These are phyloP conservation scores for Scaptodrosophila lebanonensis DNA, from an alignment of 1,140 invertebrate genomes.

Conservation along the genomic window DNA sequence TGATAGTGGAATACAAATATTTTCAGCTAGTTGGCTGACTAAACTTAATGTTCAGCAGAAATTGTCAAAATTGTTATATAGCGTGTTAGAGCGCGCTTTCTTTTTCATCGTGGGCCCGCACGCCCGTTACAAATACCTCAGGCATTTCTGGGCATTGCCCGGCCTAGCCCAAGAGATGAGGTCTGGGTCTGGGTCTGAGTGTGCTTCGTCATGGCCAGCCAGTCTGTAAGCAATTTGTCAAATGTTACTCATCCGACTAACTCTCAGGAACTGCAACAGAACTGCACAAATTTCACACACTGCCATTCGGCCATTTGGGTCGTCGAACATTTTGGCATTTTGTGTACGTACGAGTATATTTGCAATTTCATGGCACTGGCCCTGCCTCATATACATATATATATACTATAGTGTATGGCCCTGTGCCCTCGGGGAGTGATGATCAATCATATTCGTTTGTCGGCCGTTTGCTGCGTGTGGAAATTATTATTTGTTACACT, in stretches of 20 bases:
- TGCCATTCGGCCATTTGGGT: too few species aligned
- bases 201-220: slow-evolving; percentile 54
- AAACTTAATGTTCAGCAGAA: slow-evolving; percentile 35
- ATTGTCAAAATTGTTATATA: slow-evolving; percentile 71
- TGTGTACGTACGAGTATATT: too few species aligned
- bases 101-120: slow-evolving; percentile 7
- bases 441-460: slow-evolving; percentile 54
- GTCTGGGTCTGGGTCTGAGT: neutral
- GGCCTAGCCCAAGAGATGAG: too few species aligned
- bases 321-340: too few species aligned
- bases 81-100: slow-evolving; percentile 46
- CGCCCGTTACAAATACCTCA: slow-evolving; percentile 63
- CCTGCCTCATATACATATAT: too few species aligned
- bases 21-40: slow-evolving; percentile 19
- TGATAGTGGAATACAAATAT: slow-evolving; percentile 61
- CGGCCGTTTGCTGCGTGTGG: slow-evolving; percentile 19
- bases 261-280: slow-evolving; percentile 25
- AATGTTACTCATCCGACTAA: slow-evolving; percentile 33
- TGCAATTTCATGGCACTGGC: slow-evolving; percentile 24
- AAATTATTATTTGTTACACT: slow-evolving; percentile 63
- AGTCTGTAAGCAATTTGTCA: slow-evolving; percentile 59
- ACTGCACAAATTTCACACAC: slow-evolving; percentile 1
- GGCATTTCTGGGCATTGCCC: slow-evolving; percentile 33
- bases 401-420: too few species aligned
- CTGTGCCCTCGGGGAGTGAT: slow-evolving; percentile 59